Evolutionary conservation across 1,140 invertebrate genomes (phyloP), one percentile per base, ranked within the genome.

Genomic region (Mylabris phalerata): DNA sequence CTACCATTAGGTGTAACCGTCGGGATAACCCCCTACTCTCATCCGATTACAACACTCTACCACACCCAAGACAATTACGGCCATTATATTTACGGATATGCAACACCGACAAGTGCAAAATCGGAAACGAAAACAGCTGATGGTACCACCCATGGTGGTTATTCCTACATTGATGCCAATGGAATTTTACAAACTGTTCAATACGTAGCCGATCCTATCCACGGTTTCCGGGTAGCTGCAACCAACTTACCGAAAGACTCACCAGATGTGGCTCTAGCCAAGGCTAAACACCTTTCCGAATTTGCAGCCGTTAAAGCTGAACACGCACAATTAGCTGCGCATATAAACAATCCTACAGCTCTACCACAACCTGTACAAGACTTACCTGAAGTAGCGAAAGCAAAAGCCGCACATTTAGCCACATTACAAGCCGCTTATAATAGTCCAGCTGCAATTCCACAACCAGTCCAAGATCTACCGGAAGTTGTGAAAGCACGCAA

Each of bases 81-180:
- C 1, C 82, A 83, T 61, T 82, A 81, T 63, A 75, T 77, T 55
- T 89, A 87, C 69, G 85, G 84, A 10, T 88, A 88, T 67, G 72
- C 79, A 2, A 84, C 84, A 51, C 84, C 82, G 50, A 79, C 80
- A 32, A 82, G 80, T 61, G 75, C 82, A 55, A 86, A 86, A 72
- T 79, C 77, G 41, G 85, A 88, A 74, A 76, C 78, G 3, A 79
- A 81, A 57, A 78, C 81, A 9, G 71, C 80, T 32, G 84, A 87
- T 69, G 86, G 85, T 9, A 78, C 82, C 26, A 86, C 84, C 4
- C 79, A 79, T 6, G 85, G 85, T 27, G 80, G 79, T 41, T 87
- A 85, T 67, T 84, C 82, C 51, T 87, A 87, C 67, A 74, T 86
- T 11, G 86, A 89, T 70, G 79, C 80, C 10, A 78, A 87, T 66